These are phyloP conservation scores for Brachypalpus laphriformis DNA, from an alignment of 2,888 invertebrate species.

Conservation along the genomic window DNA sequence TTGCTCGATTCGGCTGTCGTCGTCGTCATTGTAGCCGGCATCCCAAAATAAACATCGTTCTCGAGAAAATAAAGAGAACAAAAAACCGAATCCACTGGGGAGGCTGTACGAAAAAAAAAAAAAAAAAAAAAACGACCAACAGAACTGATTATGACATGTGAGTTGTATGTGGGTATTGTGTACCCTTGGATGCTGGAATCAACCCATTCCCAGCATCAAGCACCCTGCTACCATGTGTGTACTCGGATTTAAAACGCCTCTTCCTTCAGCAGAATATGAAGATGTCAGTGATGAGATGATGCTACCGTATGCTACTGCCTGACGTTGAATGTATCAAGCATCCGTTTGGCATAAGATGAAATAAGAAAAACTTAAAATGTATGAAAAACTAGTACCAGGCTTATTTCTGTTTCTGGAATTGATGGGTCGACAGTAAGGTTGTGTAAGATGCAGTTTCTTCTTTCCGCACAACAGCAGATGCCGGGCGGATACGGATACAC, in stretches of 20 bases:
- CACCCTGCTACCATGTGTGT: constrained; percentile 11
- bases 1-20: constrained; percentile 50
- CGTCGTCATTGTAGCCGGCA: constrained; percentile 7
- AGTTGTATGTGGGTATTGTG: constrained; percentile 6
- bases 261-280: constrained; percentile 8
- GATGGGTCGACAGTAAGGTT: constrained; percentile 26
- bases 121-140: constrained; percentile 24
- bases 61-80: not conserved
- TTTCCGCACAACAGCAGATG: constrained; percentile 27
- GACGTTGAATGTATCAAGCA: constrained; percentile 60
- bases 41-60: constrained; percentile 42
- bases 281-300: constrained; percentile 41
- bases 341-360: constrained; percentile 37
- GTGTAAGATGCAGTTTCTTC: constrained; percentile 29
- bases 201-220: constrained; percentile 36
- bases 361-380: not conserved
- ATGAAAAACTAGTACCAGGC: constrained; percentile 7
- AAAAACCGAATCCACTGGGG: not conserved
- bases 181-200: constrained; percentile 41
- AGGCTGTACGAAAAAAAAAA: not conserved
- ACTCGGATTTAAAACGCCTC: not conserved
- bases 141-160: constrained; percentile 66
- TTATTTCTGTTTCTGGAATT: constrained; percentile 39
- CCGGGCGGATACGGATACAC: constrained; percentile 22
- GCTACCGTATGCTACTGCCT: constrained; percentile 39